Conservation (phyloP, 2,888 invertebrate genomes). For the Anthophora plumipes region DNA sequence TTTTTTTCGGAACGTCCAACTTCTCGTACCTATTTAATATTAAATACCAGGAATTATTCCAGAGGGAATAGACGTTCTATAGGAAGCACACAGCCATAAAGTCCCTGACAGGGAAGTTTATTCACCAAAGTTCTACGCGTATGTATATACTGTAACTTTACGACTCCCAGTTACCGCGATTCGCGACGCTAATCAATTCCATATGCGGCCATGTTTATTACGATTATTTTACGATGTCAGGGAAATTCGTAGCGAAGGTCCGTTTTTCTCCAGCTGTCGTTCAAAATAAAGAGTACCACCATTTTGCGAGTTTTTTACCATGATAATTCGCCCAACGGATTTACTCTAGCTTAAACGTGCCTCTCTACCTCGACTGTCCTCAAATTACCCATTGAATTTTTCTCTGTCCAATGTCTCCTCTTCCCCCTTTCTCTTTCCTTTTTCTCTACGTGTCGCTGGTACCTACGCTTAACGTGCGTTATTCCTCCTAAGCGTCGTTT, state of each 20-base stretch:
- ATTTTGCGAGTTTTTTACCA: too few species aligned
- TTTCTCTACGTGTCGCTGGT: too few species aligned
- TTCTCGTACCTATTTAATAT: background rate
- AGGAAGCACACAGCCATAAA: background rate
- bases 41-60: conserved; percentile 11
- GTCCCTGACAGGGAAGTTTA: background rate
- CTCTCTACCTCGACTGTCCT: background rate
- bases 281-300: too few species aligned
- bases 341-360: background rate
- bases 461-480: too few species aligned
- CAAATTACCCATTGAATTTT: too few species aligned
- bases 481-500: background rate
- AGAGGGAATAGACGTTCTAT: too few species aligned
- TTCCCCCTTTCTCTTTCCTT: too few species aligned
- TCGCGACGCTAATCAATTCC: conserved; percentile 27
- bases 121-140: background rate
- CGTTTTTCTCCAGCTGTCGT: background rate
- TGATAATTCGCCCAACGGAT: background rate
- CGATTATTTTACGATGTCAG: conserved; percentile 4
- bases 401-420: too few species aligned
- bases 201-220: conserved; percentile 7
- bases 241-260: background rate
- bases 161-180: conserved; percentile 3
- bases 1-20: background rate
- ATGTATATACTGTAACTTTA: background rate